Base-by-base conservation (phyloP, 2,888 invertebrate species). In the Scaptomyza parva region DNA sequence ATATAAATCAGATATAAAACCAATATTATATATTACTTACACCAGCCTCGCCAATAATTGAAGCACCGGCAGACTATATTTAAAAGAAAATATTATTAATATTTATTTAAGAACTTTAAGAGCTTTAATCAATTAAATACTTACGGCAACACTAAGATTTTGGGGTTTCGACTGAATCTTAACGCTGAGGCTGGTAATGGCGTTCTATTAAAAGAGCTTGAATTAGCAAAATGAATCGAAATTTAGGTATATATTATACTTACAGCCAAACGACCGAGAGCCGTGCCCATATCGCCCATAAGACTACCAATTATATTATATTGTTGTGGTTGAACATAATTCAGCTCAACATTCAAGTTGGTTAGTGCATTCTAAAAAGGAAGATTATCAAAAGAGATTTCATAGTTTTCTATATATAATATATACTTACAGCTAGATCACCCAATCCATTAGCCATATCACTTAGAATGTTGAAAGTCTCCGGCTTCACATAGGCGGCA, bases 201-300 rank as follows among this genome's bases (percentile, higher is more conserved):
- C 37, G 18, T 82, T 77, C 77, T 81, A 47, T 43, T 2, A 18
- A n/a, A n/a, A n/a, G n/a, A n/a, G n/a, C n/a, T n/a, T n/a, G n/a
- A n/a, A n/a, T n/a, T n/a, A n/a, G n/a, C n/a, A n/a, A n/a, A n/a
- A n/a, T n/a, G n/a, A n/a, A n/a, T n/a, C n/a, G n/a, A n/a, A n/a
- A n/a, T n/a, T n/a, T n/a, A n/a, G n/a, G n/a, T n/a, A n/a, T n/a
- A n/a, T n/a, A n/a, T n/a, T n/a, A n/a, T n/a, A 52, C 64, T 63
- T 58, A 70, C 72, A 45, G 72, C 72, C 76, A 73, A 70, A 20
- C 70, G 37, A 2, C 72, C 75, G 7, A 73, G 57, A 7, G 55
- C 44, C 53, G 39, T 26, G 9, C 43, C 76, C 22, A 74, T 40
- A 33, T 33, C 61, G 20, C 62, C 63, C 45, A 74, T n/a, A 12